Conservation (phyloP, 2,888 invertebrate species). For the Perdita meconis region DNA sequence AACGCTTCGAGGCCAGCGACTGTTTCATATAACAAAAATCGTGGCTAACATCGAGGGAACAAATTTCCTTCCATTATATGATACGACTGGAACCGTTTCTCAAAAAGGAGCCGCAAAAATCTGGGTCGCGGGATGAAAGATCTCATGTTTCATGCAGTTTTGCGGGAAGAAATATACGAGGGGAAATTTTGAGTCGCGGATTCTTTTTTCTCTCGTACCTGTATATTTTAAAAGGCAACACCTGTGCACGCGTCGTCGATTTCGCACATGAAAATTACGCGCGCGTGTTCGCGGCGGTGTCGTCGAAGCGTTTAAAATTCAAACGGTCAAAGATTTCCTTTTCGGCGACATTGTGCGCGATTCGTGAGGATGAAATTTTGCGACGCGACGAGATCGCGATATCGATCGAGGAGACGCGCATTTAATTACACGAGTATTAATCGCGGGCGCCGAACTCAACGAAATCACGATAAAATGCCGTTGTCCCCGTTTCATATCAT, state of each 20-base stretch:
- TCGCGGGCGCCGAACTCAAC: constrained; percentile 24
- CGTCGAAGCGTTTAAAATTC: background rate
- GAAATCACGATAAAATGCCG: constrained; percentile 30
- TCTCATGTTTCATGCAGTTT: too few species aligned
- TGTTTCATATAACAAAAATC: too few species aligned
- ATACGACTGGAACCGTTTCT: too few species aligned
- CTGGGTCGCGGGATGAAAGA: too few species aligned
- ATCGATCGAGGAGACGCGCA: constrained; percentile 36
- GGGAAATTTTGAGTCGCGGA: too few species aligned
- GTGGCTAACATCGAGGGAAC: too few species aligned
- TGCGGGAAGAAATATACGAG: too few species aligned
- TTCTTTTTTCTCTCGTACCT: background rate
- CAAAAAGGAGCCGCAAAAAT: too few species aligned
- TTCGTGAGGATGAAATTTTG: constrained; percentile 3
- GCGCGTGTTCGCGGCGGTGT: background rate
- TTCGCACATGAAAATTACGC: background rate
- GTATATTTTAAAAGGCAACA: constrained; percentile 3
- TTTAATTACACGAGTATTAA: constrained; percentile 46
- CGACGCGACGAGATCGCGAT: background rate
- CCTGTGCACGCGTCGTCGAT: background rate
- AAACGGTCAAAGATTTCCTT: constrained; percentile 15
- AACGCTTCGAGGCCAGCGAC: too few species aligned
- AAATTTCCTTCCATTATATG: too few species aligned
- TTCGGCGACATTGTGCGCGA: too few species aligned
- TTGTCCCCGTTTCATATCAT: constrained; percentile 44